Percentiles rank a stretch among this genome's conserved stretches.
These are phyloP conservation scores for Crotalus viridis DNA, from an alignment of 2,113 vertebrate species.

Conservation along the genomic window DNA sequence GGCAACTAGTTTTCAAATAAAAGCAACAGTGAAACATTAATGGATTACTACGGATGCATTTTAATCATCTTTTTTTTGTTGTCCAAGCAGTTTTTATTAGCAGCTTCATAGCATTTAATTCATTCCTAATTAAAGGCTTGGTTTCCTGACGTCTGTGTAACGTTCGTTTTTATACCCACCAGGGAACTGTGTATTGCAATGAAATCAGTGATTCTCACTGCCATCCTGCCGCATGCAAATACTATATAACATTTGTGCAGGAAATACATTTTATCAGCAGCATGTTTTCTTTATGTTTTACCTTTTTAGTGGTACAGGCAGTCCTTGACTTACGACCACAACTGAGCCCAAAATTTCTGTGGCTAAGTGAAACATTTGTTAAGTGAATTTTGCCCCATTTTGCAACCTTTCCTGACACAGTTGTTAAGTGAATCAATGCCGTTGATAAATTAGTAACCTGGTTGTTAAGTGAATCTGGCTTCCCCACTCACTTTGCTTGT, in stretches of 20 bases:
- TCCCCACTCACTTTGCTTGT: too few relatives aligned
- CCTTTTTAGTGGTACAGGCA: background rate
- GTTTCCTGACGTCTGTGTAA: conserved; percentile 49
- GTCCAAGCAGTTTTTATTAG: conserved; percentile 47
- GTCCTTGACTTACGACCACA: too few relatives aligned
- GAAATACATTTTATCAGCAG: background rate
- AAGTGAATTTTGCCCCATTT: too few relatives aligned
- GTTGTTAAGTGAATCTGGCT: too few relatives aligned
- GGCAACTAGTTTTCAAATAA: conserved; percentile 2
- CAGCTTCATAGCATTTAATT: conserved; percentile 63
- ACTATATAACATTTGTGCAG: background rate
- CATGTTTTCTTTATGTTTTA: background rate
- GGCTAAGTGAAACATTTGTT: too few relatives aligned
- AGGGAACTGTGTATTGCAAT: background rate
- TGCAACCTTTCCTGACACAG: too few relatives aligned
- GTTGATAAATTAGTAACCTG: background rate
- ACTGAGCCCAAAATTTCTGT: too few relatives aligned
- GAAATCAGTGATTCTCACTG: background rate
- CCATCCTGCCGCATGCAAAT: background rate
- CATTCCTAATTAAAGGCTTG: conserved; percentile 57
- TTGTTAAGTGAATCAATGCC: background rate
- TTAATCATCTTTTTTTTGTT: conserved; percentile 23
- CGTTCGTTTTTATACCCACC: conserved; percentile 1
- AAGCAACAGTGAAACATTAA: conserved; percentile 46
- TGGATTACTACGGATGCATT: conserved; percentile 28